Base-by-base conservation (phyloP, 2,113 vertebrate genomes). In the Hippoglossus stenolepis region DNA sequence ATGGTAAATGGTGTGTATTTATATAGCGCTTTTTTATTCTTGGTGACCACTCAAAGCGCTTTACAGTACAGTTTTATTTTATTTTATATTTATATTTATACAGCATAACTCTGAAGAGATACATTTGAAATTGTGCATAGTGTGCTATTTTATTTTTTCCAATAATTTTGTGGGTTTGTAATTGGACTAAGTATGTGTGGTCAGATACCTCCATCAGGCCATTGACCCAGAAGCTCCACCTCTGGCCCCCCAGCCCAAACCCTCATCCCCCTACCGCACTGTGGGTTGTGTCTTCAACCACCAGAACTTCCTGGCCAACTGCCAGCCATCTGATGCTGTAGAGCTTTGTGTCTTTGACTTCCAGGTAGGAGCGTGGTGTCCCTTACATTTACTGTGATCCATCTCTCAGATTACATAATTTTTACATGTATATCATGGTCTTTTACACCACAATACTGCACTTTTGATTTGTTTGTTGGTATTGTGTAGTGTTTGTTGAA, bases 221-320 rank as follows among this genome's bases (percentile, higher is more conserved):
- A 47, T 95, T 69, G 96, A 96, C 85, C 96, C 96, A 18, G 96
- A 97, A 61, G 96, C 95, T 28, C 94, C 96, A 77, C 96, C 97
- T 2, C 17, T 95, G 60, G 92, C 79, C 18, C 94, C 94, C n/a
- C 96, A 97, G 35, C 94, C 96, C 58, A 97, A 95, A 90, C 94
- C 96, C 0, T 84, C 94, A 17, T 94, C 96, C 82, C 97, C 97
- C 0, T 99, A 99, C 69, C 91, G 94, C 82, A 98, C 97, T 0
- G 87, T 99, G 59, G 98, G 98, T 80, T 98, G 97, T 65, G 89
- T 98, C 87, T 99, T 99, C 92, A 99, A 97, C 93, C 96, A 99
- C 80, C 95, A 95, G 1, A 94, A 86, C 75, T 98, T 99, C 90
- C 79, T 98, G 49, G 98, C 96, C 43, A 99, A 99, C 77, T 98